These are phyloP conservation scores for Mystacides longicornis DNA, from an alignment of 2,888 invertebrate genomes.

Conservation along the genomic window DNA sequence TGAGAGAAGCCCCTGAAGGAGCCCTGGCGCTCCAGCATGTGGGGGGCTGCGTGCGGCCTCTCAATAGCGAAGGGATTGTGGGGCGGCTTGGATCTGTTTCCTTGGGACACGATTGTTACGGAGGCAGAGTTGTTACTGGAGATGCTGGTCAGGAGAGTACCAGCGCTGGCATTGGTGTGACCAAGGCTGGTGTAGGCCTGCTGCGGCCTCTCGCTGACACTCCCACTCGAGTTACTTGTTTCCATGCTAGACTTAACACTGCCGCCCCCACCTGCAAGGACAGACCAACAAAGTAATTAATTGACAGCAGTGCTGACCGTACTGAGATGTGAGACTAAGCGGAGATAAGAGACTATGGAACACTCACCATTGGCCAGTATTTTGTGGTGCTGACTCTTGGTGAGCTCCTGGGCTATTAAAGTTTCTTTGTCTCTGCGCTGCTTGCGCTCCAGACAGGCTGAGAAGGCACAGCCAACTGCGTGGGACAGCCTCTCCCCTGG, in stretches of 20 bases:
- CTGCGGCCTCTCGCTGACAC: not conserved
- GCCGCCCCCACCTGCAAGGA: not conserved
- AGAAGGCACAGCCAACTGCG: constrained; percentile 99
- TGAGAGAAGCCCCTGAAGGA: constrained; percentile 88
- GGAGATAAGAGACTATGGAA: not conserved
- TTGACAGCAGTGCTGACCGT: too few species aligned
- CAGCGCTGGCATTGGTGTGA: constrained; percentile 1
- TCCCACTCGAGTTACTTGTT: not conserved
- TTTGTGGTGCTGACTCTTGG: constrained; percentile 17
- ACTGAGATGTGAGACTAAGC: too few species aligned
- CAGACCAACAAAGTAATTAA: not conserved
- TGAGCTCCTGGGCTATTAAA: constrained; percentile 20
- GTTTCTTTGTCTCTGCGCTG: constrained; percentile 91
- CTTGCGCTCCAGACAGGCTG: constrained; percentile 95
- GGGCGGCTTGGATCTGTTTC: constrained; percentile 34
- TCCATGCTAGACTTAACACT: not conserved
- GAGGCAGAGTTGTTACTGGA: constrained; percentile 23
- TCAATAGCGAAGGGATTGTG: constrained; percentile 91
- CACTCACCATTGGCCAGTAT: constrained; percentile 21
- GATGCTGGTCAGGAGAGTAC: constrained; percentile 1
- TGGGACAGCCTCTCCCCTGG: constrained; percentile 96
- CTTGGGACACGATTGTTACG: constrained; percentile 16
- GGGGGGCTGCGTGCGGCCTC: constrained; percentile 90
- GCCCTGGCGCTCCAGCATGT: constrained; percentile 90
- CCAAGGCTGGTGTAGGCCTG: too few species aligned